phyloP scores from a whole-genome alignment of 2,113 vertebrate species.

The Meleagris gallopavo region DNA sequence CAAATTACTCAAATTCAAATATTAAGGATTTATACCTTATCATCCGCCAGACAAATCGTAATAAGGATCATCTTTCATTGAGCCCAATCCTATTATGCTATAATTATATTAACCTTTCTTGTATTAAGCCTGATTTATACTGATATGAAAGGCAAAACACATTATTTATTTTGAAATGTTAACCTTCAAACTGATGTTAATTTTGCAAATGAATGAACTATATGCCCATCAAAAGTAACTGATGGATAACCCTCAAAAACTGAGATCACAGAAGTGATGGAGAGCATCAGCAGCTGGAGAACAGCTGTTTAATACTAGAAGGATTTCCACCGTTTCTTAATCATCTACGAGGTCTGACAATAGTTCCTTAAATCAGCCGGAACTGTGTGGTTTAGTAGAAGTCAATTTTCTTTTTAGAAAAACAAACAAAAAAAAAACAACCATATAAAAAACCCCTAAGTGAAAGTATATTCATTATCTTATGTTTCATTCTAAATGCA shows the following conservation, averaged over 20 bases:
- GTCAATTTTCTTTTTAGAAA: neutral
- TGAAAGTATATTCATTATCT: neutral
- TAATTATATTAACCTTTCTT: neutral
- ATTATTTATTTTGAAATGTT: conserved; percentile 17
- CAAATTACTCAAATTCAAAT: neutral
- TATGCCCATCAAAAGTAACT: neutral
- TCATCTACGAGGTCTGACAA: neutral
- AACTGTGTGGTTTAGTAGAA: neutral
- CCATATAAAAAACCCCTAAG: neutral
- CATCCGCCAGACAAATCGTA: neutral
- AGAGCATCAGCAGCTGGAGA: neutral
- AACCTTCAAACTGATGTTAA: neutral
- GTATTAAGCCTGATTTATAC: neutral
- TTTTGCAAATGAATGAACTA: neutral
- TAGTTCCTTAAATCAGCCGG: neutral
- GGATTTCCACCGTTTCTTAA: neutral
- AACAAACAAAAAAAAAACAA: neutral
- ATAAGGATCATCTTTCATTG: neutral
- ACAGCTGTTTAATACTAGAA: neutral
- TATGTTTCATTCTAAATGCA: neutral
- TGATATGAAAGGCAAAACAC: neutral
- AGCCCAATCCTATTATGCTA: neutral
- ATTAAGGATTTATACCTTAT: neutral
- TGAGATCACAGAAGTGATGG: neutral
- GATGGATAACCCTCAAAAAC: neutral